phyloP scores from a whole-genome alignment of 2,888 invertebrate species.

The Drosophila leonis region DNA sequence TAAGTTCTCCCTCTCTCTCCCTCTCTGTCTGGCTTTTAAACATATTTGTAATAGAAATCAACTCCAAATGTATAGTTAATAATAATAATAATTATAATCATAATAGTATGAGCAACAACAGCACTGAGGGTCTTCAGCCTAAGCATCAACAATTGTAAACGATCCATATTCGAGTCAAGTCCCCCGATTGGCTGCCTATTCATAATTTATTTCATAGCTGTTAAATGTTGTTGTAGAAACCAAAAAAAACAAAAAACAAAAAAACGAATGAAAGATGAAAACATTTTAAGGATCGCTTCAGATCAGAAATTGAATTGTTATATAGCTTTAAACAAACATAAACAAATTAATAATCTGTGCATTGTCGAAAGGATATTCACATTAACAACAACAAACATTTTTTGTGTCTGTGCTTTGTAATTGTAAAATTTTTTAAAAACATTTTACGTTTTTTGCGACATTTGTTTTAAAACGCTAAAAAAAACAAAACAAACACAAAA shows the following conservation, averaged over 20 bases:
- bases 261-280: conserved; percentile 10
- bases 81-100: conserved; percentile 11
- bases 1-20: conserved; percentile 11
- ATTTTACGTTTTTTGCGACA: conserved; percentile 53
- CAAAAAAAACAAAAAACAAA: conserved; percentile 21
- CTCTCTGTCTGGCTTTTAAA: conserved; percentile 22
- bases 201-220: conserved; percentile 48
- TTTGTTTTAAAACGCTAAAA: conserved; percentile 44
- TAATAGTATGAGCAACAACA: conserved; percentile 39
- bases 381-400: conserved; percentile 37
- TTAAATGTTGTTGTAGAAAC: conserved; percentile 48
- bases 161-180: conserved; percentile 24
- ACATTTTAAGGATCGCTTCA: conserved; percentile 27
- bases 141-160: conserved; percentile 25
- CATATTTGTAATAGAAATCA: conserved; percentile 41
- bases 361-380: conserved; percentile 51
- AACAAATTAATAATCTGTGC: conserved; percentile 41
- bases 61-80: conserved; percentile 51
- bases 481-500: not conserved
- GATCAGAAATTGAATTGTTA: conserved; percentile 62
- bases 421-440: conserved; percentile 57
- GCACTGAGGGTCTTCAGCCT: conserved; percentile 52
- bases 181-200: conserved; percentile 38
- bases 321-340: conserved; percentile 65
- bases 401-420: conserved; percentile 70